Evolutionary conservation across 2,797 vertebrate genomes (phyloP).

Genomic region (Sebastes dallii): DNA sequence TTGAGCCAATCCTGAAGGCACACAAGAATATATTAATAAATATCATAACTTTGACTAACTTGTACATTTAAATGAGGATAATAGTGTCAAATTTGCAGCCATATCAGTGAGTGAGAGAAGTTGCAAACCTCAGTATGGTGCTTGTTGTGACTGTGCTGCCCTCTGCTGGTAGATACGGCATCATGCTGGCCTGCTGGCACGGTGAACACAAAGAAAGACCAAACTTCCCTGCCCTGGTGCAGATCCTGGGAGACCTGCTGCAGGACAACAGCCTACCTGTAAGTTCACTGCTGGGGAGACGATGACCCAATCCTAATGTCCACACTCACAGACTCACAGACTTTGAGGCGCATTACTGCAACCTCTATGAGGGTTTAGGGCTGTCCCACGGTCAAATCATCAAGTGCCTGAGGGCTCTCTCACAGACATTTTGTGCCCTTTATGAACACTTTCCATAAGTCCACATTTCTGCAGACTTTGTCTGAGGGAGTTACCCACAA

Average conservation of each 20-base stretch:
- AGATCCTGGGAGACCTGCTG: slow-evolving; percentile 93
- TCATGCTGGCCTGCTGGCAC: slow-evolving; percentile 98
- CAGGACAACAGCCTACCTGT: slow-evolving; percentile 91
- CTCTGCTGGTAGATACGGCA: slow-evolving; percentile 88
- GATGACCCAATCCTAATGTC: too few relatives aligned
- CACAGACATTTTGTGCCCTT: too few relatives aligned
- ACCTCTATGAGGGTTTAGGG: too few relatives aligned
- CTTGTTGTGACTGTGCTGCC: slow-evolving; percentile 54
- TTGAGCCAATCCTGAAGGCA: not conserved
- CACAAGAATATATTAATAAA: not conserved
- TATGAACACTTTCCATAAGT: too few relatives aligned
- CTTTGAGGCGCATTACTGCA: too few relatives aligned
- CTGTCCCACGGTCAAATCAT: too few relatives aligned
- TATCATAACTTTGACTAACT: not conserved
- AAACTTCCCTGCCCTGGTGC: slow-evolving; percentile 91
- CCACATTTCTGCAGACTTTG: too few relatives aligned
- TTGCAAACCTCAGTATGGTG: not conserved
- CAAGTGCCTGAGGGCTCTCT: too few relatives aligned
- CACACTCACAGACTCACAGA: too few relatives aligned
- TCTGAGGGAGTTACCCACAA: too few relatives aligned
- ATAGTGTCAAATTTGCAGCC: too few relatives aligned
- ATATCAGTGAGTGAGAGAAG: not conserved
- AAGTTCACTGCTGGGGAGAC: slow-evolving; percentile 41
- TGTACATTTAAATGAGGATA: not conserved
- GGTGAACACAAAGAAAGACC: slow-evolving; percentile 94